Percentiles rank a stretch among this genome's conserved stretches.
These are phyloP conservation scores for Eurystomus gularis DNA, from an alignment of 2,113 vertebrate species.

Conservation along the genomic window DNA sequence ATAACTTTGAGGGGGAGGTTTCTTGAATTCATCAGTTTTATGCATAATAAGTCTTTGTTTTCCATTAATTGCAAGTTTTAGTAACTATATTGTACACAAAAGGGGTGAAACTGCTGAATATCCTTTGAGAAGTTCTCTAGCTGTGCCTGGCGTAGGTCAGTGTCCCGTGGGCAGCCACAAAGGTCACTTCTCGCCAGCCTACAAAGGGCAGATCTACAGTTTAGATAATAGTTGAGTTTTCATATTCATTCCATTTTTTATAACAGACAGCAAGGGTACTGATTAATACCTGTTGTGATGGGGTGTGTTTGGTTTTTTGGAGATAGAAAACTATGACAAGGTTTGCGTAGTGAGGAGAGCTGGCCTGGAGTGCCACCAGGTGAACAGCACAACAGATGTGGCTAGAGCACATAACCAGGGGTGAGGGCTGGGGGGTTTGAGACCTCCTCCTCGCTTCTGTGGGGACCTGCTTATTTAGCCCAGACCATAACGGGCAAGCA, in stretches of 20 bases:
- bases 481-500: rapidly evolving
- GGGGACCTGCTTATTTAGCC: background rate
- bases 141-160: background rate
- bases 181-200: background rate
- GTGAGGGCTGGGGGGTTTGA: background rate
- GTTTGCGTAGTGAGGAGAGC: background rate
- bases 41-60: background rate
- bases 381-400: background rate
- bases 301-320: background rate
- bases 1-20: background rate
- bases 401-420: background rate
- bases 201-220: background rate
- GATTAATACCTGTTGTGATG: background rate
- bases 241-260: background rate
- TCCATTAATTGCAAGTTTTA: background rate
- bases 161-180: background rate
- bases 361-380: background rate
- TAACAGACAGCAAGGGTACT: background rate
- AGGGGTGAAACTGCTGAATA: background rate
- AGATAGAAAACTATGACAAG: background rate
- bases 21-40: background rate
- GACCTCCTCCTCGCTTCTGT: background rate
- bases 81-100: background rate
- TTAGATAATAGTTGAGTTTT: background rate
- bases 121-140: background rate